phyloP scores from a whole-genome alignment of 2,888 invertebrate species.

The Cantharis rufa region DNA sequence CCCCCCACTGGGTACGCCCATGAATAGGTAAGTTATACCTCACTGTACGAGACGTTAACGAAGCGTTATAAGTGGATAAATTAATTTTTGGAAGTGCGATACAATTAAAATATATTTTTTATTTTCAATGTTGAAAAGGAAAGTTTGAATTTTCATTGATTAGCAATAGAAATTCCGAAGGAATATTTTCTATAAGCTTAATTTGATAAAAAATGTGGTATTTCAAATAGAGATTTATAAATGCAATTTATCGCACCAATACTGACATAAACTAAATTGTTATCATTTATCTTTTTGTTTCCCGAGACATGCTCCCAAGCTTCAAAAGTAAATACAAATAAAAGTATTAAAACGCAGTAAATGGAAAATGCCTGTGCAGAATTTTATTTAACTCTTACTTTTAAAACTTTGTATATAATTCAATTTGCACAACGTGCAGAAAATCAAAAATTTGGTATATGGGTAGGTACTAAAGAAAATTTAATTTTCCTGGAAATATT shows the following conservation, averaged over 20 bases:
- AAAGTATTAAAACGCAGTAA: neutral
- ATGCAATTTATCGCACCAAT: neutral
- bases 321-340: slow-evolving; percentile 6
- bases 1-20: no score
- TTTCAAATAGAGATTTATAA: slow-evolving; percentile 10
- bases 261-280: slow-evolving; percentile 5
- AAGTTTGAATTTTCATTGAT: neutral
- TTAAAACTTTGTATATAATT: neutral
- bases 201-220: neutral
- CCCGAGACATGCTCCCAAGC: neutral
- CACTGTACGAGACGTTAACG: no score
- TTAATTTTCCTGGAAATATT: neutral
- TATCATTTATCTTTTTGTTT: slow-evolving; percentile 4
- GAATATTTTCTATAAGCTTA: no score
- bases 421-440: neutral
- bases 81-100: no score
- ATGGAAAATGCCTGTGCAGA: neutral
- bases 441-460: neutral
- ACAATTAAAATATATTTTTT: no score
- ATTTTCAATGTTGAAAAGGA: no score
- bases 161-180: neutral
- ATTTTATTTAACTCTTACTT: neutral
- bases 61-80: no score
- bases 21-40: no score
- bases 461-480: neutral